phyloP scores from a whole-genome alignment of 2,888 invertebrate genomes.

The Dicranocentrus wangi region DNA sequence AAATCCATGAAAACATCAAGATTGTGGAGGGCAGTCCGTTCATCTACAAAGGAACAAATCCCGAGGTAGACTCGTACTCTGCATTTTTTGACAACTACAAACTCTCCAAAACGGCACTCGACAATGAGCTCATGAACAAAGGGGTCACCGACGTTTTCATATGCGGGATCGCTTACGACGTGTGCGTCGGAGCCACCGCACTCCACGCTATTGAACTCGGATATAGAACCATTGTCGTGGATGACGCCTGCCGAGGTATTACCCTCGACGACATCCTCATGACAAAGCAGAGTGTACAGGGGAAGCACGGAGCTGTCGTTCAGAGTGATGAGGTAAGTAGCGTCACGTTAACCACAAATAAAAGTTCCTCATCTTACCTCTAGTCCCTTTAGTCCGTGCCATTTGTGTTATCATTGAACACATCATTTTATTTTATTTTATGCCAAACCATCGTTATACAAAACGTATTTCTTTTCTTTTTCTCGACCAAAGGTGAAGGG shows the following conservation, averaged over 20 bases:
- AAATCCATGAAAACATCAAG: constrained; percentile 89
- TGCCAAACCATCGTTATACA: too few species aligned
- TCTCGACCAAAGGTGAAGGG: constrained; percentile 79
- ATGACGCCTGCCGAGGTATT: constrained; percentile 93
- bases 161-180: constrained; percentile 95
- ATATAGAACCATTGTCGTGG: constrained; percentile 89
- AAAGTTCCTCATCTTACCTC: background rate
- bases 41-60: constrained; percentile 93
- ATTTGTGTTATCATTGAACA: too few species aligned
- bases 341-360: background rate
- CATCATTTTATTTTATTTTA: too few species aligned
- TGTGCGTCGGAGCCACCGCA: constrained; percentile 91
- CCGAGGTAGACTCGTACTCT: constrained; percentile 96
- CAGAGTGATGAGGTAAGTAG: constrained; percentile 80
- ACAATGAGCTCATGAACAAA: constrained; percentile 85
- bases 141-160: constrained; percentile 93
- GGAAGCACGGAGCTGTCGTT: constrained; percentile 86
- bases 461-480: background rate
- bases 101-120: constrained; percentile 88
- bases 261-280: constrained; percentile 88
- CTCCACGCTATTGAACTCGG: constrained; percentile 91
- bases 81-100: constrained; percentile 99
- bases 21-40: constrained; percentile 75
- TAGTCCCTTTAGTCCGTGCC: background rate
- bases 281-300: constrained; percentile 84